A percentile compares a stretch with the other conserved stretches of the same genome.
Evolutionary conservation across 2,113 vertebrate genomes (phyloP).

Genomic region (Chrysochloris asiatica): DNA sequence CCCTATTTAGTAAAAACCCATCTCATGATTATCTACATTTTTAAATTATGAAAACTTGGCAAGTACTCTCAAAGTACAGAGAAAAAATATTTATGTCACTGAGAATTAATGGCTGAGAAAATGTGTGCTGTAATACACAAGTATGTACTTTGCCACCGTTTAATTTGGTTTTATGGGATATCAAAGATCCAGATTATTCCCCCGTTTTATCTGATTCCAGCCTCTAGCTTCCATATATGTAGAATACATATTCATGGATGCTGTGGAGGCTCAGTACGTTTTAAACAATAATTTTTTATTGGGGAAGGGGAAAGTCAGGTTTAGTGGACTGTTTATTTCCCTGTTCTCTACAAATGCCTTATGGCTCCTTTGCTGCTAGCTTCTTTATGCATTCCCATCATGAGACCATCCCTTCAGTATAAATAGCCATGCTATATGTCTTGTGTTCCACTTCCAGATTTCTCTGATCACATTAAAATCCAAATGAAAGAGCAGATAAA

Average conservation of each 20-base stretch:
- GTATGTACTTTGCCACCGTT: background rate
- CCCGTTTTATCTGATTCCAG: background rate
- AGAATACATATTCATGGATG: conserved; percentile 12
- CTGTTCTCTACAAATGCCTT: background rate
- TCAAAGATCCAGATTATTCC: conserved; percentile 21
- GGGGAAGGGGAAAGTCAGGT: background rate
- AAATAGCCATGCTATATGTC: background rate
- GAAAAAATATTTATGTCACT: background rate
- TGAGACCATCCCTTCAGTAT: background rate
- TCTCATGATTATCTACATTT: background rate
- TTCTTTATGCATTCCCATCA: background rate
- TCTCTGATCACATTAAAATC: conserved; percentile 29
- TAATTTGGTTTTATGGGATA: background rate
- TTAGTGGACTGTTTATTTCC: background rate
- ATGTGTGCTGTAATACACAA: background rate
- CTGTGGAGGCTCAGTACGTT: conserved; percentile 32
- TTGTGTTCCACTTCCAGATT: background rate
- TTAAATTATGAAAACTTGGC: conserved; percentile 48
- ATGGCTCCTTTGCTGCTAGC: background rate
- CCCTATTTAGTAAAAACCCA: background rate
- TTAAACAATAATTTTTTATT: conserved; percentile 20
- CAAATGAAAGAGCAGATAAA: conserved; percentile 1
- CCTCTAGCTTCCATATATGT: conserved; percentile 22
- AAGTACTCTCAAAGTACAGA: conserved; percentile 19
- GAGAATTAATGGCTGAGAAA: background rate